These are phyloP conservation scores for Lates calcarifer DNA, from an alignment of 2,113 vertebrate genomes.

Conservation along the genomic window DNA sequence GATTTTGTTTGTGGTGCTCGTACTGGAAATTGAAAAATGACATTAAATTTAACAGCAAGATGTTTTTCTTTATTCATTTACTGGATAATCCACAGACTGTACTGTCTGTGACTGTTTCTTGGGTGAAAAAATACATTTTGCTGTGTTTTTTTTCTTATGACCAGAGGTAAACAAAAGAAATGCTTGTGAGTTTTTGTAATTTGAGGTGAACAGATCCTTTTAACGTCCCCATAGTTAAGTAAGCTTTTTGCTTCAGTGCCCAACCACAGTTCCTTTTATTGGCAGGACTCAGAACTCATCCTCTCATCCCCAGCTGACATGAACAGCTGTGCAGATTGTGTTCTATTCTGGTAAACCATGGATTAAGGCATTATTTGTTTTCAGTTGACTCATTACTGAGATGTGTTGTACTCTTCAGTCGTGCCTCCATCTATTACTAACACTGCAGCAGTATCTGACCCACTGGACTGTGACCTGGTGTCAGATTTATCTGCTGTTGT, in stretches of 20 bases:
- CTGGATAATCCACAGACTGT: neutral
- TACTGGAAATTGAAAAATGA: neutral
- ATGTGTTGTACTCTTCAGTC: constrained; percentile 33
- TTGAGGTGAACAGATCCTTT: neutral
- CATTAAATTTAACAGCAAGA: no score
- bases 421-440: neutral
- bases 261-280: neutral
- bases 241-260: neutral
- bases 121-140: neutral
- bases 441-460: constrained; percentile 8
- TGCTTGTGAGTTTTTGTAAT: neutral
- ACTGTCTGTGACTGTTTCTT: no score
- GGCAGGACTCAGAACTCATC: constrained; percentile 29
- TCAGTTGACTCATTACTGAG: constrained; percentile 41
- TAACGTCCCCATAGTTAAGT: neutral
- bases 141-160: no score
- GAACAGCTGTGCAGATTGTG: constrained; percentile 50
- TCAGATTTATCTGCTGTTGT: neutral
- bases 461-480: neutral
- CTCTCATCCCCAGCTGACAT: constrained; percentile 1
- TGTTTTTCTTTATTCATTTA: neutral
- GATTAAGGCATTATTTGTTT: constrained; percentile 71
- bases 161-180: neutral
- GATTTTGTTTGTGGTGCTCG: neutral
- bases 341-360: constrained; percentile 23